These are phyloP conservation scores for Villa cingulata DNA, from an alignment of 2,888 invertebrate species.

Conservation along the genomic window DNA sequence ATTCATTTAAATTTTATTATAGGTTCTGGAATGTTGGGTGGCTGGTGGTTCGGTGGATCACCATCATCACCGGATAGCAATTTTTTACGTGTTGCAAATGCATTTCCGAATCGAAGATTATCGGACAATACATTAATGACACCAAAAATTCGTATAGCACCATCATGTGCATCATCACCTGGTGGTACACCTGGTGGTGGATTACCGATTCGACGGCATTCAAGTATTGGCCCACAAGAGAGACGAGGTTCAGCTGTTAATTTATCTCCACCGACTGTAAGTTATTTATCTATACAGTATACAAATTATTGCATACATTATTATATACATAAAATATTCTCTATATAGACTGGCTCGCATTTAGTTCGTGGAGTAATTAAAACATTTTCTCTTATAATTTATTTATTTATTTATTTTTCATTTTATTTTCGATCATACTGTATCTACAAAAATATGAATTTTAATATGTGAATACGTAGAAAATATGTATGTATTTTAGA, in stretches of 20 bases:
- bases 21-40: constrained; percentile 53
- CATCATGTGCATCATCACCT: constrained; percentile 76
- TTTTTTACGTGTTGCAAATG: constrained; percentile 69
- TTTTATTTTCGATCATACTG: no score
- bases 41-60: constrained; percentile 75
- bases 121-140: constrained; percentile 88
- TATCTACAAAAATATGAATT: no score
- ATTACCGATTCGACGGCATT: constrained; percentile 74
- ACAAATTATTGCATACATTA: no score
- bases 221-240: constrained; percentile 83
- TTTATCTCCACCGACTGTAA: constrained; percentile 80
- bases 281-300: no score
- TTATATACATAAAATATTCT: no score
- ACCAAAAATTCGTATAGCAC: constrained; percentile 76
- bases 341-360: no score
- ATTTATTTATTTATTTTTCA: not conserved
- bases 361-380: no score
- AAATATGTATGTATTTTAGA: no score
- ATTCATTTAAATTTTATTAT: constrained; percentile 19
- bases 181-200: constrained; percentile 58
- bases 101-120: constrained; percentile 72
- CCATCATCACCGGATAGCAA: constrained; percentile 75
- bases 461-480: no score
- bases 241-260: constrained; percentile 71
- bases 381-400: not conserved